These are phyloP conservation scores for Diarsia brunnea DNA, from an alignment of 2,888 invertebrate genomes.

Conservation along the genomic window DNA sequence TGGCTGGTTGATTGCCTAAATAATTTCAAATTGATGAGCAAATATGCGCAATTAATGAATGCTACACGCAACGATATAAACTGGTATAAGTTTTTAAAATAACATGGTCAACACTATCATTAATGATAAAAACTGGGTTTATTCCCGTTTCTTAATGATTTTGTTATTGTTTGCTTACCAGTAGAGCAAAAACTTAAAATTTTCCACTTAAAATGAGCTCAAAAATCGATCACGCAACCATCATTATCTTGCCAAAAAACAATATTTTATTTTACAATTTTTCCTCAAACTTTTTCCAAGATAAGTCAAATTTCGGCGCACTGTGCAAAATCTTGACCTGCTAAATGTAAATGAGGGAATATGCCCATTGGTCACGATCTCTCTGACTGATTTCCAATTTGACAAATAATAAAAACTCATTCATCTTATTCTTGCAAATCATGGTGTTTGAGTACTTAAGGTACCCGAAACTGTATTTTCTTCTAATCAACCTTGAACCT, in stretches of 20 bases:
- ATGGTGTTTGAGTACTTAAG: constrained; percentile 12
- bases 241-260: constrained; percentile 16
- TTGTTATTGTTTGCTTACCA: background rate
- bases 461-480: no score
- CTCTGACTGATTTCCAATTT: constrained; percentile 39
- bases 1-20: constrained; percentile 42
- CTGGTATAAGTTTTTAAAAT: no score
- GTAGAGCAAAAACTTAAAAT: background rate
- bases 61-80: background rate
- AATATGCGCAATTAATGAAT: constrained; percentile 30
- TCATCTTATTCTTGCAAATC: constrained; percentile 32
- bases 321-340: constrained; percentile 43
- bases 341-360: constrained; percentile 40
- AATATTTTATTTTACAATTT: constrained; percentile 6
- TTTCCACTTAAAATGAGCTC: background rate
- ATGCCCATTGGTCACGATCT: constrained; percentile 40
- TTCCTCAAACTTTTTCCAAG: constrained; percentile 23
- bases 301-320: constrained; percentile 17
- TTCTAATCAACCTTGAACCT: no score
- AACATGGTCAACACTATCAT: no score
- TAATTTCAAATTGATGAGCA: constrained; percentile 47
- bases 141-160: background rate
- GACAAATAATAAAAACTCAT: constrained; percentile 34
- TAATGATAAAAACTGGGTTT: background rate
- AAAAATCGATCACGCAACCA: constrained; percentile 15